These are phyloP conservation scores for Paracanthobrama guichenoti DNA, from an alignment of 2,113 vertebrate species.

Conservation along the genomic window DNA sequence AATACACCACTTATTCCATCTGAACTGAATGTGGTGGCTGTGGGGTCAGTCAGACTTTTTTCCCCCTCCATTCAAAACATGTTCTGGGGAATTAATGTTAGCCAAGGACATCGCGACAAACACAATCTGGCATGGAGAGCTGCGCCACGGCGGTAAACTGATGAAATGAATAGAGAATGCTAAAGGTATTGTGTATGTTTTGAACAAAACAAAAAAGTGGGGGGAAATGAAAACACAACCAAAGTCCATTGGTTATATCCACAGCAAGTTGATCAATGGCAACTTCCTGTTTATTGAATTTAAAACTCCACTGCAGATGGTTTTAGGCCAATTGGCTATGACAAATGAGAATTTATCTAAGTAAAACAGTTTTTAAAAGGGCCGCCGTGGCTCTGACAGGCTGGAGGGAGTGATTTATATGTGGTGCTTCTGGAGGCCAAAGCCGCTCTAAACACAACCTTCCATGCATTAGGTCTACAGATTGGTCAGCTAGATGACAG, in stretches of 20 bases:
- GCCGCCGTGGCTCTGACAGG: conserved; percentile 70
- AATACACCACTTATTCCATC: conserved; percentile 42
- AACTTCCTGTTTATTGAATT: conserved; percentile 74
- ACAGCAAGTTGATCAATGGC: conserved; percentile 79
- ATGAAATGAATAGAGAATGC: conserved; percentile 54
- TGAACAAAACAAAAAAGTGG: conserved; percentile 27
- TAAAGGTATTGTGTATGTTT: conserved; percentile 50
- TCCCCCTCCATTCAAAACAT: conserved; percentile 37
- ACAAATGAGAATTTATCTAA: conserved; percentile 80
- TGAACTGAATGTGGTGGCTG: conserved; percentile 60
- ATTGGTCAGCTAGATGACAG: conserved; percentile 43
- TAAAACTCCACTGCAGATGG: conserved; percentile 65
- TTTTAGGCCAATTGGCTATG: conserved; percentile 74
- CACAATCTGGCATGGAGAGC: conserved; percentile 51
- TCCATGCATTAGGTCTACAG: conserved; percentile 48
- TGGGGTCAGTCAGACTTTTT: conserved; percentile 38
- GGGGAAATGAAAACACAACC: conserved; percentile 19
- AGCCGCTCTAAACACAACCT: conserved; percentile 62
- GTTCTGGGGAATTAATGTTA: conserved; percentile 41
- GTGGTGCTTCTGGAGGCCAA: conserved; percentile 59
- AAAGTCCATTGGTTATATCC: conserved; percentile 60
- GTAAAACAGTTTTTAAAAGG: conserved; percentile 76
- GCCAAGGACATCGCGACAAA: conserved; percentile 52
- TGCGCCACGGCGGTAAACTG: conserved; percentile 58
- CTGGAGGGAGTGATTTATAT: conserved; percentile 76